phyloP scores from a whole-genome alignment of 2,797 vertebrate species.

The Threskiornis aethiopicus region DNA sequence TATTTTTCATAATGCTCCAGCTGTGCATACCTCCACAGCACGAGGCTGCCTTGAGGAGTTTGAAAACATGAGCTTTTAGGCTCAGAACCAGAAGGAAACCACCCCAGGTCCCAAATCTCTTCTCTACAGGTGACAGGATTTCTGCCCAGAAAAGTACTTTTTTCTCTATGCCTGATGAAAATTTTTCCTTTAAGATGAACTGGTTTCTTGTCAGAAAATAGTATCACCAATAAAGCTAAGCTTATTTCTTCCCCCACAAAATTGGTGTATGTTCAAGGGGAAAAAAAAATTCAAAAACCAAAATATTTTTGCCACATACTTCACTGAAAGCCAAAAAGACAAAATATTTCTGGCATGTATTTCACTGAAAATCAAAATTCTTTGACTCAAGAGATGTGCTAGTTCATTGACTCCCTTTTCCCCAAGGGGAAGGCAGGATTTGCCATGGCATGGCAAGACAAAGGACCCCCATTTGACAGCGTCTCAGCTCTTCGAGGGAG shows the following conservation, averaged over 20 bases:
- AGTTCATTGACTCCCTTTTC: not conserved
- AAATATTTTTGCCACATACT: not conserved
- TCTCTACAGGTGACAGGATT: not conserved
- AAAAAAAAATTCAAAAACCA: not conserved
- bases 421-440: not conserved
- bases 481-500: not conserved
- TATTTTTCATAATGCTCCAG: not conserved
- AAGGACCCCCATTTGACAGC: not conserved
- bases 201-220: not conserved
- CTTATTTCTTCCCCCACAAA: not conserved
- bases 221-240: not conserved
- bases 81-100: conserved; percentile 22
- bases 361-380: not conserved
- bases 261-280: not conserved
- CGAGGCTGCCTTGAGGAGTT: not conserved
- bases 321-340: not conserved
- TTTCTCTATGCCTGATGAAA: not conserved
- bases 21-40: not conserved
- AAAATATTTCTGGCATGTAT: not conserved
- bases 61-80: conserved; percentile 10
- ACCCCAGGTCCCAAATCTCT: not conserved
- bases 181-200: not conserved
- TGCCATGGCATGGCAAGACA: not conserved
- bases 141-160: not conserved
- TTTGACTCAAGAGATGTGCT: not conserved